Percentiles rank a stretch among this genome's conserved stretches.
These are phyloP conservation scores for Nycticebus coucang DNA, from an alignment of 2,113 vertebrate species.

Conservation along the genomic window DNA sequence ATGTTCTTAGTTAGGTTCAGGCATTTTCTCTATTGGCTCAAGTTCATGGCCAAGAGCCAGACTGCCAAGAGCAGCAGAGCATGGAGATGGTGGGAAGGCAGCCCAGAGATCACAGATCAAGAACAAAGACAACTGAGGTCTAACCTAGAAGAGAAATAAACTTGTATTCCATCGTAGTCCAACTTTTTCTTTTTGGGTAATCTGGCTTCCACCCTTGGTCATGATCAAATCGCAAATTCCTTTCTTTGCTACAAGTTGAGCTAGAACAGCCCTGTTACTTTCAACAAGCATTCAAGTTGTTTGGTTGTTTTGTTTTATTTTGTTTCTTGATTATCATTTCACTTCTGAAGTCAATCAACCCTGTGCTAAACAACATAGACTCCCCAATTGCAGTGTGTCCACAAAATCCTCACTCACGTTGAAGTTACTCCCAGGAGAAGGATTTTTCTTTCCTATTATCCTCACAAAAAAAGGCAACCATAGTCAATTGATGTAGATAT, in stretches of 20 bases:
- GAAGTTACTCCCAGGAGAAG: constrained; percentile 25
- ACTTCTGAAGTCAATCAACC: constrained; percentile 63
- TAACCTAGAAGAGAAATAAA: constrained; percentile 41
- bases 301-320: neutral
- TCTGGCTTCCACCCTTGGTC: constrained; percentile 51
- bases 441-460: neutral
- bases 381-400: neutral
- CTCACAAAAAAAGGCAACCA: neutral
- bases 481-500: neutral
- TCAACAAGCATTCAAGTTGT: constrained; percentile 40
- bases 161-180: neutral
- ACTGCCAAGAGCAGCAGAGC: constrained; percentile 12
- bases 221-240: constrained; percentile 63
- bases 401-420: neutral
- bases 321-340: constrained; percentile 35
- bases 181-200: constrained; percentile 64
- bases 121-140: constrained; percentile 41
- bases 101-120: constrained; percentile 39
- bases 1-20: neutral
- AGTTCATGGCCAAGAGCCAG: constrained; percentile 18
- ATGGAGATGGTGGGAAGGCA: neutral
- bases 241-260: constrained; percentile 49
- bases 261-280: neutral
- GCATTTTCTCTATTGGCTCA: constrained; percentile 59
- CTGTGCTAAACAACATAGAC: constrained; percentile 21